phyloP scores from a whole-genome alignment of 2,888 invertebrate genomes.

The Coecobrya sp. region DNA sequence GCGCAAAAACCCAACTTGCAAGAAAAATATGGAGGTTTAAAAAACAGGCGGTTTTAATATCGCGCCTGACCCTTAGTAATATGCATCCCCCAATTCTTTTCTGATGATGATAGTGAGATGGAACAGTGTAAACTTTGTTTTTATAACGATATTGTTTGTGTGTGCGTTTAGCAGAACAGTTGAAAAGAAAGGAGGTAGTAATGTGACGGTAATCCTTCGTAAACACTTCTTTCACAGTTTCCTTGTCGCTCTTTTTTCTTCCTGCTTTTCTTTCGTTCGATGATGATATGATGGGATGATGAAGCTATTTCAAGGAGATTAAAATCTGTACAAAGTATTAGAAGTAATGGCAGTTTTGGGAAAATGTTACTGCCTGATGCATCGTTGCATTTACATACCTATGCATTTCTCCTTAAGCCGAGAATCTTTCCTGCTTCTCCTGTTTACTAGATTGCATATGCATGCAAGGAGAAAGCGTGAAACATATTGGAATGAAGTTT shows the following conservation, averaged over 20 bases:
- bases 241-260: not conserved
- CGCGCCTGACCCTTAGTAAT: no score
- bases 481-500: not conserved
- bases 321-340: conserved; percentile 81
- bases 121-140: no score
- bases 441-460: not conserved
- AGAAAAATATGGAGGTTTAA: no score
- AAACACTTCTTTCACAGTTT: conserved; percentile 70
- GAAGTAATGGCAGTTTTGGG: conserved; percentile 68
- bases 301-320: conserved; percentile 79
- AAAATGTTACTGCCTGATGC: conserved; percentile 41
- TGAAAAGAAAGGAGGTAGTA: conserved; percentile 50
- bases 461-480: not conserved
- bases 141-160: not conserved
- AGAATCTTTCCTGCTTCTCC: no score
- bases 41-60: no score
- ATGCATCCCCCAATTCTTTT: not conserved
- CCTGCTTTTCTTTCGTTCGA: not conserved
- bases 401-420: not conserved
- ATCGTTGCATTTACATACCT: not conserved
- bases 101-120: not conserved
- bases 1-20: no score
- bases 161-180: not conserved
- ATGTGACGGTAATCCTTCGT: conserved; percentile 78
- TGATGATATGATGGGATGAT: not conserved